A percentile compares a stretch with the other conserved stretches of the same genome.
Evolutionary conservation across 2,888 invertebrate genomes (phyloP).

Genomic region (Chymomyza procnemis): DNA sequence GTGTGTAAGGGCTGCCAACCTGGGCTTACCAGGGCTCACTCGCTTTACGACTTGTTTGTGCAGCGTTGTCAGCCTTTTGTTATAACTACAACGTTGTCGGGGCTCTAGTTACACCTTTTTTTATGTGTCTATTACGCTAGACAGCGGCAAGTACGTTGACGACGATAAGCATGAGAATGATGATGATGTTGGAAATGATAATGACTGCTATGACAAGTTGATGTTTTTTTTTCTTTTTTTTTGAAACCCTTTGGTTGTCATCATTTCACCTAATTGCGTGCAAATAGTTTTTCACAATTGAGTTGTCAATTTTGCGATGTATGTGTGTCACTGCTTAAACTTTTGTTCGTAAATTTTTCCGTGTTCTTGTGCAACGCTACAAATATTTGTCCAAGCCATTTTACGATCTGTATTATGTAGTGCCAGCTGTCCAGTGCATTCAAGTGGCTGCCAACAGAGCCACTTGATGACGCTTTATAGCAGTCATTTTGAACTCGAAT

Average conservation of each 20-base stretch:
- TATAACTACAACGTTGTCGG: slow-evolving; percentile 2
- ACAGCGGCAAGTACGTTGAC: slow-evolving; percentile 22
- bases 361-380: slow-evolving; percentile 15
- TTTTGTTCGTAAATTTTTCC: not conserved
- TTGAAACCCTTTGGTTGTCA: slow-evolving; percentile 5
- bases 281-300: slow-evolving; percentile 69
- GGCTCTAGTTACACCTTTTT: slow-evolving; percentile 38
- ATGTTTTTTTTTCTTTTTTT: not conserved
- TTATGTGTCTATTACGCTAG: slow-evolving; percentile 43
- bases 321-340: slow-evolving; percentile 21
- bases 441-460: not conserved
- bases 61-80: not conserved
- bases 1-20: not conserved
- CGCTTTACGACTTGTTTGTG: not conserved
- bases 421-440: slow-evolving; percentile 11
- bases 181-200: not conserved
- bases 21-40: not conserved
- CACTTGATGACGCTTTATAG: not conserved
- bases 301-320: slow-evolving; percentile 56
- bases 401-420: slow-evolving; percentile 45
- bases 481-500: not conserved
- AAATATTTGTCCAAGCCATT: slow-evolving; percentile 58
- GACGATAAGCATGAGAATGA: not conserved
- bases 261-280: slow-evolving; percentile 63
- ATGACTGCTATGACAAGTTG: too few relatives aligned